Evolutionary conservation across 2,888 invertebrate species (phyloP), one percentile per base, ranked within the genome.

Genomic region (Spodoptera picta): DNA sequence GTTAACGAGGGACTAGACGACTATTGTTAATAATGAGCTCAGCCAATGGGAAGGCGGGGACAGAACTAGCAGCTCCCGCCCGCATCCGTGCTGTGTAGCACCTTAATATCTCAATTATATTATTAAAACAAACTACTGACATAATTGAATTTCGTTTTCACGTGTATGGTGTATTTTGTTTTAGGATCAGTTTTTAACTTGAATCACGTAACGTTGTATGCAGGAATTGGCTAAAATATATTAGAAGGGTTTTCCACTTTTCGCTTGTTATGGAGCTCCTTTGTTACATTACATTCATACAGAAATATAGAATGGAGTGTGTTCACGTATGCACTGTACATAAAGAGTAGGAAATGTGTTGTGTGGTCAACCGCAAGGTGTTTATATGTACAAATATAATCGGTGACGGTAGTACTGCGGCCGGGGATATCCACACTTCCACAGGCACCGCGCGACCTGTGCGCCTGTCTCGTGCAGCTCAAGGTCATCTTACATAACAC

Each of bases 1-100:
- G 75, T 78, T 69, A 77, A 77, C 59, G 56, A 75, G 47, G 51
- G 48, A 46, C 69, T 48, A 77, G 60, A 65, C 75, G 45, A 45
- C 36, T n/a, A 36, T 52, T 60, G 54, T 60, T 47, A 59, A 6
- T 10, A 47, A 19, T 12, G 9, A 49, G 43, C 44, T 47, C 56
- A 44, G 43, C 77, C 77, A 62, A 65, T 68, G 23, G n/a, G 52
- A 47, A 10, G 6, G 42, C 14, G n/a, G 53, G 53, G 31, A 12
- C 45, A 46, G 24, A 9, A 4, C n/a, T 11, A 24, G 24, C 46
- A 55, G 42, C 54, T 41, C n/a, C 47, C 72, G 54, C 53, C 43
- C 43, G 46, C 49, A 14, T 45, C 10, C n/a, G 48, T 14, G 3
- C 24, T 5, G 24, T 48, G 12, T 3, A n/a, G 6, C 6, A 31